Percentiles rank a stretch among this genome's conserved stretches.
phyloP scores from a whole-genome alignment of 2,113 vertebrate species.

The Megaceryle maxima region DNA sequence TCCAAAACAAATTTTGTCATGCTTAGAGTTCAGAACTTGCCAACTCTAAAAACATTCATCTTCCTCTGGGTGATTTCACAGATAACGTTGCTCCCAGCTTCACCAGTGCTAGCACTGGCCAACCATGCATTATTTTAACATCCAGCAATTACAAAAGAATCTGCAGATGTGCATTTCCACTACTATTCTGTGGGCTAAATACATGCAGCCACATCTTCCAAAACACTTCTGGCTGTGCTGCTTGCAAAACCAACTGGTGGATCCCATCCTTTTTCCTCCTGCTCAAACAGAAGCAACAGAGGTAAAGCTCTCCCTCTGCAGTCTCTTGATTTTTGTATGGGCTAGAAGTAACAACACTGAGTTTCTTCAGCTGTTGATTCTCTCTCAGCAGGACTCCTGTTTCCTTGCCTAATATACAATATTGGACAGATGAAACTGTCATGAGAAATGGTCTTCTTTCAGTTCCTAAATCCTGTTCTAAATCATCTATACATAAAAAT shows the following conservation, averaged over 20 bases:
- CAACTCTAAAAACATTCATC: neutral
- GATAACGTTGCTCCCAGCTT: neutral
- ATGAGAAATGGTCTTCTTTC: neutral
- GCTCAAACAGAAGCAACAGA: neutral
- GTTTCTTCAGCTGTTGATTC: neutral
- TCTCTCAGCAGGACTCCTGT: neutral
- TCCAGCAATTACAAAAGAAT: neutral
- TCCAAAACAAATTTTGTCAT: neutral
- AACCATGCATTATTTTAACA: neutral
- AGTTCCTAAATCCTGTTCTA: neutral
- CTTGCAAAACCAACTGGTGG: neutral
- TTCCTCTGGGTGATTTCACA: neutral
- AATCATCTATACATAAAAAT: neutral
- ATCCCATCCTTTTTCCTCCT: neutral
- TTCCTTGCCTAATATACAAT: neutral
- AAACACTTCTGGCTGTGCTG: neutral
- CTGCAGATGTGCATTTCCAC: neutral
- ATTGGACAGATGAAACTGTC: neutral
- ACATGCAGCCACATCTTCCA: neutral
- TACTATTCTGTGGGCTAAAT: neutral
- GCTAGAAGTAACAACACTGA: neutral
- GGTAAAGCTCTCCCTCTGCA: neutral
- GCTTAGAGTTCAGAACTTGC: neutral
- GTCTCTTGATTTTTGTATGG: neutral
- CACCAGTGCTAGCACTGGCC: neutral